Evolutionary conservation across 2,888 invertebrate species (phyloP).

Genomic region (Caenorhabditis auriculariae): DNA sequence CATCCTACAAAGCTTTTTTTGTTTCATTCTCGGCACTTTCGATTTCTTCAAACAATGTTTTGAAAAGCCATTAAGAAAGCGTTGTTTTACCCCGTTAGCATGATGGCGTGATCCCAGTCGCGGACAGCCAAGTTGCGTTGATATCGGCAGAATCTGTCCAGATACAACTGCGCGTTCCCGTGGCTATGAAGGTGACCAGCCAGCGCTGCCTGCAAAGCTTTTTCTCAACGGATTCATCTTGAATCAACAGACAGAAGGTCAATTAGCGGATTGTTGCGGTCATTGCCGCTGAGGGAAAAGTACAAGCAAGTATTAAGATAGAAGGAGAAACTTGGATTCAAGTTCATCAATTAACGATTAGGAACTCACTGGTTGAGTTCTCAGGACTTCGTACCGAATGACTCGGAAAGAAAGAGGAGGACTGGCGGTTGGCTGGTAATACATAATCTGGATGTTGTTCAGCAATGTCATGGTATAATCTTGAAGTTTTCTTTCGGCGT

Average conservation of each 20-base stretch:
- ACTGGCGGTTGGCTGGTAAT: conserved; percentile 61
- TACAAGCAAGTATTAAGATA: not conserved
- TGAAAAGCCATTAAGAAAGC: conserved; percentile 1
- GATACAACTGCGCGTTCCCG: conserved; percentile 62
- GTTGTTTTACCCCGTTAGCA: conserved; percentile 58
- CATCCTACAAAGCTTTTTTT: too few relatives aligned
- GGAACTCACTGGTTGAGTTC: conserved; percentile 55
- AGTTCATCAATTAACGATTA: not conserved
- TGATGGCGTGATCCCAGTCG: conserved; percentile 63
- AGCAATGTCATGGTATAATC: conserved; percentile 62
- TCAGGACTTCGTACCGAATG: conserved; percentile 62
- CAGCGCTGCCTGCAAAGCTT: conserved; percentile 45
- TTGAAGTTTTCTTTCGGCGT: conserved; percentile 51
- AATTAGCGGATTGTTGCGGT: too few relatives aligned
- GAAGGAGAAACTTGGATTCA: not conserved
- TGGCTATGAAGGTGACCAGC: conserved; percentile 59
- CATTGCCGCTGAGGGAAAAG: not conserved
- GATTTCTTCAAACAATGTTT: too few relatives aligned
- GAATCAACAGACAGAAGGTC: not conserved
- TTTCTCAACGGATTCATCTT: conserved; percentile 1
- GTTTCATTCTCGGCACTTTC: too few relatives aligned
- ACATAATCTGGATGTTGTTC: conserved; percentile 64
- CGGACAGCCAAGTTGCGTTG: conserved; percentile 54
- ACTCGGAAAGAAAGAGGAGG: conserved; percentile 60
- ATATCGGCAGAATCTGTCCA: conserved; percentile 62